Evolutionary conservation across 2,888 invertebrate species (phyloP).

Genomic region (Drosophila nr. fundita): DNA sequence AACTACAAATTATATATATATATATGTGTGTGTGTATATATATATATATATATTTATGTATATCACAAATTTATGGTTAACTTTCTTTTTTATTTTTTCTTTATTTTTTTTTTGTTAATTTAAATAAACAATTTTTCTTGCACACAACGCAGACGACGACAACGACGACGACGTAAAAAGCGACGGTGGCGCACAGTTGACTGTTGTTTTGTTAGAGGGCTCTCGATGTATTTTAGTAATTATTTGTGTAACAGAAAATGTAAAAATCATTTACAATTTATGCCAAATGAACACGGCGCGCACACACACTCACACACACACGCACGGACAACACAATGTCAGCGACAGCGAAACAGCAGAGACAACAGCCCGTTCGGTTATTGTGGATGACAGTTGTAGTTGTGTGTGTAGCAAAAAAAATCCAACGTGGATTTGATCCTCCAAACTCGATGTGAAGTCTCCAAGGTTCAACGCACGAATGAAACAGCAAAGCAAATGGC

Average conservation of each 20-base stretch:
- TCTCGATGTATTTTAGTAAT: slow-evolving; percentile 36
- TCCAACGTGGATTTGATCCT: slow-evolving; percentile 84
- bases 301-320: slow-evolving; percentile 54
- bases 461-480: slow-evolving; percentile 78
- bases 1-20: slow-evolving; percentile 48
- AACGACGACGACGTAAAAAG: slow-evolving; percentile 40
- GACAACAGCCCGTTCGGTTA: slow-evolving; percentile 64
- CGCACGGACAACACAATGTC: slow-evolving; percentile 41
- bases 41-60: slow-evolving; percentile 39
- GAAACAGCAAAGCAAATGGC: slow-evolving; percentile 54
- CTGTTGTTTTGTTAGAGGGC: slow-evolving; percentile 49
- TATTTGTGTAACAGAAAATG: slow-evolving; percentile 39
- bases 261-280: slow-evolving; percentile 51
- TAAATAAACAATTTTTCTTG: slow-evolving; percentile 54
- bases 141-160: slow-evolving; percentile 55
- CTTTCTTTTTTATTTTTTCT: slow-evolving; percentile 26
- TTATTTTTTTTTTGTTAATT: slow-evolving; percentile 45
- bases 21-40: neutral
- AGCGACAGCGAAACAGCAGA: slow-evolving; percentile 52
- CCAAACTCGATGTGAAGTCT: slow-evolving; percentile 84
- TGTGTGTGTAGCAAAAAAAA: slow-evolving; percentile 56
- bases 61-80: slow-evolving; percentile 74
- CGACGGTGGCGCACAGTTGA: slow-evolving; percentile 53
- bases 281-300: slow-evolving; percentile 62
- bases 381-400: slow-evolving; percentile 67